These are phyloP conservation scores for Schizaphis graminum DNA, from an alignment of 2,888 invertebrate species.

Conservation along the genomic window DNA sequence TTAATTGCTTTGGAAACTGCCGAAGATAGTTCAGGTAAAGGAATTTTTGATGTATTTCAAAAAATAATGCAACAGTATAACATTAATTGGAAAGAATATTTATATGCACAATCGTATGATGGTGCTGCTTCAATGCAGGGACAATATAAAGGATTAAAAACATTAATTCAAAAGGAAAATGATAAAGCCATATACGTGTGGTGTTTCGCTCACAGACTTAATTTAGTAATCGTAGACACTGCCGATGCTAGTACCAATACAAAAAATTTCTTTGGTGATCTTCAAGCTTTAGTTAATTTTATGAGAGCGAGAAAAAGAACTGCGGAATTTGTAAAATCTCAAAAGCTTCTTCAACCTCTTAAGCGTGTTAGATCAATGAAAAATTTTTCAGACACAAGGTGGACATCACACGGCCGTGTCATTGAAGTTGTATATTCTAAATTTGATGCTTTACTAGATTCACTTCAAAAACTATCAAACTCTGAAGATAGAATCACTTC, in stretches of 20 bases:
- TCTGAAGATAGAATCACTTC: too few relatives aligned
- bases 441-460: neutral
- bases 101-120: too few relatives aligned
- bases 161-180: too few relatives aligned
- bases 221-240: neutral
- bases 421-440: neutral
- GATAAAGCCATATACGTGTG: too few relatives aligned
- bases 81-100: too few relatives aligned
- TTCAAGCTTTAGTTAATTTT: neutral
- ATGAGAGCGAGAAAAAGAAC: slow-evolving; percentile 19
- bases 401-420: slow-evolving; percentile 4
- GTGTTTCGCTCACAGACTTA: neutral
- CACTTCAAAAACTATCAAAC: too few relatives aligned
- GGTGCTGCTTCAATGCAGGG: too few relatives aligned
- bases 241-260: neutral
- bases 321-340: neutral
- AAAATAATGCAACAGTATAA: too few relatives aligned
- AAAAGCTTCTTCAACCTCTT: neutral
- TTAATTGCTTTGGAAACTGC: too few relatives aligned
- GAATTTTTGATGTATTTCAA: too few relatives aligned
- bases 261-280: slow-evolving; percentile 11
- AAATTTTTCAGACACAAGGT: neutral
- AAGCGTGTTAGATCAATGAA: neutral
- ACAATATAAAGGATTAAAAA: too few relatives aligned
- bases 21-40: too few relatives aligned